Evolutionary conservation across 1,140 invertebrate genomes (phyloP).

Genomic region (Neoseiulus cucumeris): DNA sequence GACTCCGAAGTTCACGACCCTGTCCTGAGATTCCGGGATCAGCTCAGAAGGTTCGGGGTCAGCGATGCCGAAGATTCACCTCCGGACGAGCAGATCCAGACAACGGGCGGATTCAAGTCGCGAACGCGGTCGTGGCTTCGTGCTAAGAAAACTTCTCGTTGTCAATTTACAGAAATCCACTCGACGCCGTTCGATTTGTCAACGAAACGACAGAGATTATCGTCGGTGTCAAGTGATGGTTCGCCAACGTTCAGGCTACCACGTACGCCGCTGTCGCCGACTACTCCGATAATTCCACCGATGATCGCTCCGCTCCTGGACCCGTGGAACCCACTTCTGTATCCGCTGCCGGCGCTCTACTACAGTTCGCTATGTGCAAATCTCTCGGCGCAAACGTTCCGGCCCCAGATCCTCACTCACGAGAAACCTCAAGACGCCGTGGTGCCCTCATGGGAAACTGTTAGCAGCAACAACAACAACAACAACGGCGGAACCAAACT

Average conservation of each 20-base stretch:
- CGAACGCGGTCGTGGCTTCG: too few relatives aligned
- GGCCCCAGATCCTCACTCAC: not conserved
- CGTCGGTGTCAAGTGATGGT: not conserved
- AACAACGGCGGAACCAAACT: not conserved
- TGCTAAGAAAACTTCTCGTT: too few relatives aligned
- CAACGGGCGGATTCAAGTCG: too few relatives aligned
- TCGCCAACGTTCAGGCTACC: not conserved
- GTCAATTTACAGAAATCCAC: not conserved
- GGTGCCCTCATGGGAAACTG: not conserved
- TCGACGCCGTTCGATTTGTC: conserved; percentile 10
- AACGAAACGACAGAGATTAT: not conserved
- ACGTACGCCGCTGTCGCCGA: not conserved
- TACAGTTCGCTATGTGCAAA: not conserved
- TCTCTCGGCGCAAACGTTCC: conserved; percentile 5
- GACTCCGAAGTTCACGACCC: too few relatives aligned
- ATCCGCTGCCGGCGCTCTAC: not conserved
- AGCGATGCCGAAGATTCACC: too few relatives aligned
- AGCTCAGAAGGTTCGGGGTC: too few relatives aligned
- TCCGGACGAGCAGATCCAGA: too few relatives aligned
- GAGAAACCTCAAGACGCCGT: conserved; percentile 6
- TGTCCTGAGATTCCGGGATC: too few relatives aligned
- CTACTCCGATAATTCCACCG: conserved; percentile 5
- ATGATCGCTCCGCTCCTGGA: conserved; percentile 1
- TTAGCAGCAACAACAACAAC: not conserved
- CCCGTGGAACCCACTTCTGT: not conserved